phyloP scores from a whole-genome alignment of 2,888 invertebrate species.

The Sympetrum striolatum region DNA sequence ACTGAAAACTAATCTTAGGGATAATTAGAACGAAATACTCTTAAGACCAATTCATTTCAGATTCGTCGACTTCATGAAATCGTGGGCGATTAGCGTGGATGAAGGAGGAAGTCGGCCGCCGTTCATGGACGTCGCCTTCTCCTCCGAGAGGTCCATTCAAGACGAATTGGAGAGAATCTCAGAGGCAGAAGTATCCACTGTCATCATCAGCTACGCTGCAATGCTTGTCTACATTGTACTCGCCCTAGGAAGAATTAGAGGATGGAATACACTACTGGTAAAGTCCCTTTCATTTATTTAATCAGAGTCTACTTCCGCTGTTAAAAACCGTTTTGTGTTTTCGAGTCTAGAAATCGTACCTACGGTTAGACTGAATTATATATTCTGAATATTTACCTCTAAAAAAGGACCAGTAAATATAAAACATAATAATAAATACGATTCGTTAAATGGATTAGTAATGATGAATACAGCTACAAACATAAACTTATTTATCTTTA shows the following conservation, averaged over 20 bases:
- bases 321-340: no score
- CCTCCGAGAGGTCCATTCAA: conserved; percentile 86
- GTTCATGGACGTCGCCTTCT: conserved; percentile 74
- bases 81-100: conserved; percentile 58
- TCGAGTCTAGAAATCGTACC: no score
- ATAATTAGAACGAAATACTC: no score
- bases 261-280: conserved; percentile 65
- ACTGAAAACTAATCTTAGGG: no score
- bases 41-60: conserved; percentile 53
- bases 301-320: no score
- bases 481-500: no score
- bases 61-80: conserved; percentile 72
- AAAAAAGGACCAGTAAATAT: no score
- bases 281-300: conserved; percentile 50
- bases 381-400: no score
- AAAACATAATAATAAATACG: no score
- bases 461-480: no score
- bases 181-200: conserved; percentile 82
- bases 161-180: conserved; percentile 90
- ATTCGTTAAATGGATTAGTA: no score
- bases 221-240: conserved; percentile 94
- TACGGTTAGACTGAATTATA: no score
- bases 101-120: conserved; percentile 61
- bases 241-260: conserved; percentile 79
- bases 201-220: conserved; percentile 84